phyloP scores from a whole-genome alignment of 2,888 invertebrate species.

The Macrosiphum euphorbiae region DNA sequence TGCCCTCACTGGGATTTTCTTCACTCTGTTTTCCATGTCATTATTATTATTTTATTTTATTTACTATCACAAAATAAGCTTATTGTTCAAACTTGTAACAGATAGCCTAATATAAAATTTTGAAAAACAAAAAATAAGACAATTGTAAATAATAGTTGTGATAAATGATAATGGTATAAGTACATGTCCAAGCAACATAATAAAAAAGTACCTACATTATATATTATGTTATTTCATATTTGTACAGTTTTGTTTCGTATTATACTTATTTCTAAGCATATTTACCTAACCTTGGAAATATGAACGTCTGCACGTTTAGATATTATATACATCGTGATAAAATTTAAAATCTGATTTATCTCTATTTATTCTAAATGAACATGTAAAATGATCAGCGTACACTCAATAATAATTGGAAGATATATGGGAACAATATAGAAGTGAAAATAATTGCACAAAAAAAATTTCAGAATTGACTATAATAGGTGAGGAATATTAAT shows the following conservation, averaged over 20 bases:
- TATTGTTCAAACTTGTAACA: no score
- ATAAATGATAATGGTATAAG: neutral
- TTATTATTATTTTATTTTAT: no score
- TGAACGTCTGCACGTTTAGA: neutral
- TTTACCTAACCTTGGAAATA: neutral
- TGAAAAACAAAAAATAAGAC: neutral
- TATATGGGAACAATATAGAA: neutral
- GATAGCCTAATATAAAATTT: no score
- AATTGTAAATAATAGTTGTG: neutral
- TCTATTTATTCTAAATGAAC: neutral
- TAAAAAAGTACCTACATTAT: neutral
- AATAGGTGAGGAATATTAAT: no score
- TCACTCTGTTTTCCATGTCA: no score
- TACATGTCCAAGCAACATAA: neutral
- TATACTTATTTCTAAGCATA: neutral
- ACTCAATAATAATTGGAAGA: neutral
- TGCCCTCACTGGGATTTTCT: no score
- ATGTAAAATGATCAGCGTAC: neutral
- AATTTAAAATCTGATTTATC: neutral
- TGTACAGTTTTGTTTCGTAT: neutral
- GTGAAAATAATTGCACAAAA: neutral
- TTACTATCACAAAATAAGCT: no score
- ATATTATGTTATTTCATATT: neutral
- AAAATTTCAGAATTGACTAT: neutral
- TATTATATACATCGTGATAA: neutral